A percentile compares a stretch with the other conserved stretches of the same genome.
Conservation (phyloP, 1,140 invertebrate species). For the Diorhabda elongata region DNA sequence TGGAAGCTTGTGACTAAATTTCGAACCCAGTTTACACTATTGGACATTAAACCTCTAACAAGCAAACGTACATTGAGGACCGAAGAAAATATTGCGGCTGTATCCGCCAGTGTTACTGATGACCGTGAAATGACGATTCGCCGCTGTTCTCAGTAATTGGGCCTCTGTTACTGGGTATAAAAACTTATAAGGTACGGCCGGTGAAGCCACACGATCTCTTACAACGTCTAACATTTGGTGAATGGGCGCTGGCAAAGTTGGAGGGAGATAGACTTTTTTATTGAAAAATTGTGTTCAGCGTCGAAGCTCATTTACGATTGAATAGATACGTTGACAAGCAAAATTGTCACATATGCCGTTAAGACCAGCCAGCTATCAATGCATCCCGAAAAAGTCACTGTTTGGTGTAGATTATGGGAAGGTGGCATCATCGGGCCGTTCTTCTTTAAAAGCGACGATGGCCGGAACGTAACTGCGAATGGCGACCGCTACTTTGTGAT, state of each 20-base stretch:
- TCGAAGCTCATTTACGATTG: neutral
- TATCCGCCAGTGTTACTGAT: too few relatives aligned
- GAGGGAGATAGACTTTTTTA: neutral
- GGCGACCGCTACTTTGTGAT: neutral
- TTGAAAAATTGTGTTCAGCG: neutral
- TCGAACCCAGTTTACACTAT: too few relatives aligned
- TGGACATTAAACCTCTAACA: too few relatives aligned
- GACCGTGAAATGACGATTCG: too few relatives aligned
- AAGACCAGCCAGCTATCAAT: neutral
- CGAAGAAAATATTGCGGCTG: too few relatives aligned
- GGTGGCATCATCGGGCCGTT: neutral
- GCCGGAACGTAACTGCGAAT: neutral
- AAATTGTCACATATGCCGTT: neutral
- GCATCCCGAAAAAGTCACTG: constrained; percentile 1
- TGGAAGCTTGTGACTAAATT: too few relatives aligned
- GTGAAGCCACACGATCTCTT: neutral
- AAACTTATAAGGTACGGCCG: neutral
- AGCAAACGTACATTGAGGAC: too few relatives aligned
- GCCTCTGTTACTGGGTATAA: too few relatives aligned
- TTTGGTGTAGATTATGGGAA: neutral
- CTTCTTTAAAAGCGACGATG: neutral
- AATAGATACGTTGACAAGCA: neutral
- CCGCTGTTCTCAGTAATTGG: too few relatives aligned
- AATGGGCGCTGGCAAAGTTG: neutral
- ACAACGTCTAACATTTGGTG: neutral